Conservation (phyloP, 2,888 invertebrate genomes). For the Lymantria dispar region DNA sequence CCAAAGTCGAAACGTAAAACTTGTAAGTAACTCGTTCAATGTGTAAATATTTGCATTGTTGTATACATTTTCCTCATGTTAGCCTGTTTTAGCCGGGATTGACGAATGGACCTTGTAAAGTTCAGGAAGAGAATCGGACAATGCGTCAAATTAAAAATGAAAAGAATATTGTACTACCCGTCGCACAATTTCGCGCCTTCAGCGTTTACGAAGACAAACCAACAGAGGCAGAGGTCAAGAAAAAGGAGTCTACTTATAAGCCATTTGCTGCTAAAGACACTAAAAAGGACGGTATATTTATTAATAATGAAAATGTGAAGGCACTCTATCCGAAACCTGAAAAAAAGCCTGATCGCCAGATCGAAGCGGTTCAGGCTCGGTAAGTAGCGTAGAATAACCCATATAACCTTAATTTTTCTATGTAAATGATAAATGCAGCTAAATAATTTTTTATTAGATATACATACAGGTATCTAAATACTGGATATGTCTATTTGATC, state of each 20-base stretch:
- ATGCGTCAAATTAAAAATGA: slow-evolving; percentile 75
- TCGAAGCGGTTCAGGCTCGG: slow-evolving; percentile 52
- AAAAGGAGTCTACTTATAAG: slow-evolving; percentile 68
- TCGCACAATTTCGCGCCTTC: slow-evolving; percentile 89
- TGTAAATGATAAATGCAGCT: too few species aligned
- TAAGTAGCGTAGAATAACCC: slow-evolving; percentile 28
- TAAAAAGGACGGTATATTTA: slow-evolving; percentile 60
- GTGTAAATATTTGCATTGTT: slow-evolving; percentile 7
- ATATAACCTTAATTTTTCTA: not conserved
- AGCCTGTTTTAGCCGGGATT: slow-evolving; percentile 58
- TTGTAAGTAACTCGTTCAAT: slow-evolving; percentile 67
- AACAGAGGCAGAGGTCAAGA: slow-evolving; percentile 68
- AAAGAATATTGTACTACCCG: slow-evolving; percentile 81
- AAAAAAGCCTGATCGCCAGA: slow-evolving; percentile 59
- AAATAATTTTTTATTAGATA: too few species aligned
- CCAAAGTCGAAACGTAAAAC: slow-evolving; percentile 76
- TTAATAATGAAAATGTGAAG: slow-evolving; percentile 61
- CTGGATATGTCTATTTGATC: too few species aligned
- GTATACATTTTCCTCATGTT: slow-evolving; percentile 6
- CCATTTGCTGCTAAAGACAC: slow-evolving; percentile 70
- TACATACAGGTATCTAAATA: too few species aligned
- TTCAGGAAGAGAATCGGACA: slow-evolving; percentile 74
- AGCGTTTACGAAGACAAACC: slow-evolving; percentile 88
- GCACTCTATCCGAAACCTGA: slow-evolving; percentile 56
- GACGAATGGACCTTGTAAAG: slow-evolving; percentile 73